phyloP scores from a whole-genome alignment of 2,888 invertebrate species.

The Macrophya annulata region DNA sequence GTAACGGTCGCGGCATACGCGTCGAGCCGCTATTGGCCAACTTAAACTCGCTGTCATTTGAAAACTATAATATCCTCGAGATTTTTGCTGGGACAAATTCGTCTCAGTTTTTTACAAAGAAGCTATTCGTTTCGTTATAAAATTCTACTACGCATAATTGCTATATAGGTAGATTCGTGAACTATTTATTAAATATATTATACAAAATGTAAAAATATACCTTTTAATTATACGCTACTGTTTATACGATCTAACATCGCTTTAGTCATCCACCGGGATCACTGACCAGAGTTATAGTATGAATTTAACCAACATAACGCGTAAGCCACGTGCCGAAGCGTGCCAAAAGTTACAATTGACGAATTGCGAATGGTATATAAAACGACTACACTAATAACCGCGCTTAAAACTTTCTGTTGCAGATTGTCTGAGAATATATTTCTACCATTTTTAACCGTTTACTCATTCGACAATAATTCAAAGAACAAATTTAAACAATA shows the following conservation, averaged over 20 bases:
- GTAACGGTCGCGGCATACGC: not conserved
- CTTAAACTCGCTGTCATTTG: not conserved
- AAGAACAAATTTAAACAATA: not conserved
- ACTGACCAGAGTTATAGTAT: conserved; percentile 42
- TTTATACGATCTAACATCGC: not conserved
- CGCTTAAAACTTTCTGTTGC: not conserved
- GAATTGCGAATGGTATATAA: conserved; percentile 11
- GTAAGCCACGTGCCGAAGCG: conserved; percentile 51
- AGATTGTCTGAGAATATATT: not conserved
- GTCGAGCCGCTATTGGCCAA: not conserved
- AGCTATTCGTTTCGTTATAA: not conserved
- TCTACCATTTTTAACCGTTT: not conserved
- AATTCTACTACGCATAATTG: not conserved
- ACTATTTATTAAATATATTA: not conserved
- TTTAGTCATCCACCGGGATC: conserved; percentile 39
- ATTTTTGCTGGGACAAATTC: conserved; percentile 15
- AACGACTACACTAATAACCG: conserved; percentile 2
- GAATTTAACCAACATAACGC: conserved; percentile 40
- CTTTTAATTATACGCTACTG: conserved; percentile 24
- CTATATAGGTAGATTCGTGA: not conserved
- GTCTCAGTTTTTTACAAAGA: not conserved
- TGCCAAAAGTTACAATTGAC: conserved; percentile 53
- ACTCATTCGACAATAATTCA: not conserved
- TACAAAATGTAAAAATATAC: not conserved
- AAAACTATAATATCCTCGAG: not conserved